These are phyloP conservation scores for Ornithoptera priamus DNA, from an alignment of 2,888 invertebrate genomes.

Conservation along the genomic window DNA sequence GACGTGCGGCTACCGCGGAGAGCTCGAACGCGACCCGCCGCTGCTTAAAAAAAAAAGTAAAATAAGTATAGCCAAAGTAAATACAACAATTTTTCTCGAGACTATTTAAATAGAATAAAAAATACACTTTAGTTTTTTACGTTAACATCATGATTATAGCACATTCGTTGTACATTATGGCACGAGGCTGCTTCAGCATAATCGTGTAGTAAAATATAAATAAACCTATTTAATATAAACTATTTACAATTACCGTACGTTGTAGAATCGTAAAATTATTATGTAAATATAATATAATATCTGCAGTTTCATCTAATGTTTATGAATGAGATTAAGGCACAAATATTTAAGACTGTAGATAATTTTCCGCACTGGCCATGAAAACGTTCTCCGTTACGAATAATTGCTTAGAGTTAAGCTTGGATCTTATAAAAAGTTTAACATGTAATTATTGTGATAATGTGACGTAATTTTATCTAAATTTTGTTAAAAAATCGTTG, in stretches of 20 bases:
- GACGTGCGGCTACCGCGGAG: conserved; percentile 77
- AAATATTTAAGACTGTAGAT: not conserved
- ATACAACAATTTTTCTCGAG: not conserved
- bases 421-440: no score
- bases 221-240: no score
- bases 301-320: not conserved
- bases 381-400: not conserved
- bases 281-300: not conserved
- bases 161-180: no score
- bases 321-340: conserved; percentile 1
- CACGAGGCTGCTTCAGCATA: no score
- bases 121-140: no score
- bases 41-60: conserved; percentile 60
- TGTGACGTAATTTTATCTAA: no score
- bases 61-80: not conserved
- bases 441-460: no score
- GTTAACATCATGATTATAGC: no score
- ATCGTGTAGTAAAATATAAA: no score
- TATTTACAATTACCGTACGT: not conserved
- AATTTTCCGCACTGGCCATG: not conserved
- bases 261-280: not conserved
- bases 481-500: no score
- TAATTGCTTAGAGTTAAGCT: not conserved
- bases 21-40: conserved; percentile 88
- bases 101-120: no score